Base-by-base conservation (phyloP, 2,797 vertebrate genomes). In the Cuculus canorus region DNA sequence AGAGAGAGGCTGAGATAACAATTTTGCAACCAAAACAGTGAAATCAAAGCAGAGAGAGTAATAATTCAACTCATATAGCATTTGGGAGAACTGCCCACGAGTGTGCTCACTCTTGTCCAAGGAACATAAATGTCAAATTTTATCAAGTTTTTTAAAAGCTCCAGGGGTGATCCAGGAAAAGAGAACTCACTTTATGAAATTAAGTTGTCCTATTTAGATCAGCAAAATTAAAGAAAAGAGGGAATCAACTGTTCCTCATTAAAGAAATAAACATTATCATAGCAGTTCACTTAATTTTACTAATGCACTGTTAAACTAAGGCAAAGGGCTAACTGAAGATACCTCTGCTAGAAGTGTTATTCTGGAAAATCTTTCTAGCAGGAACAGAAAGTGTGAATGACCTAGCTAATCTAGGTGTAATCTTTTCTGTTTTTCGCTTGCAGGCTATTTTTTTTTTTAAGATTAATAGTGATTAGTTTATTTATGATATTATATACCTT, bases 301-400 rank as follows among this genome's bases (percentile, higher is more conserved):
- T 22, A 22, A 70, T 35, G 6, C 27, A 18, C 11, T 39, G 5
- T 9, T 61, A 64, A 78, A 73, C 6, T 11, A 11, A 69, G 3
- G 33, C 1, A 59, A 87, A 22, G 35, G 3, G 18, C 9, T 35
- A 76, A 64, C 5, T 10, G 45, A 81, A 37, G 2, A 7, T 41
- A 59, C 21, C 77, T 72, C 10, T 82, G 2, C 4, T 53, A 39
- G 6, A 70, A 73, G 0, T 41, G 9, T 69, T 63, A 41, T 35
- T 41, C 27, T 63, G 9, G 11, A 77, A 86, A 2, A 69, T 1
- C 7, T 11, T 66, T 83, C 25, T 61, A 30, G 8, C 33, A 70
- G 17, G 9, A 90, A 9, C 0, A 57, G 4, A 37, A 7, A 47
- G 1, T 22, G 7, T 6, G 73, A 76, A 33, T 56, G 0, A 43